Conservation (phyloP, 2,797 vertebrate species). For the Cetoscarus ocellatus region DNA sequence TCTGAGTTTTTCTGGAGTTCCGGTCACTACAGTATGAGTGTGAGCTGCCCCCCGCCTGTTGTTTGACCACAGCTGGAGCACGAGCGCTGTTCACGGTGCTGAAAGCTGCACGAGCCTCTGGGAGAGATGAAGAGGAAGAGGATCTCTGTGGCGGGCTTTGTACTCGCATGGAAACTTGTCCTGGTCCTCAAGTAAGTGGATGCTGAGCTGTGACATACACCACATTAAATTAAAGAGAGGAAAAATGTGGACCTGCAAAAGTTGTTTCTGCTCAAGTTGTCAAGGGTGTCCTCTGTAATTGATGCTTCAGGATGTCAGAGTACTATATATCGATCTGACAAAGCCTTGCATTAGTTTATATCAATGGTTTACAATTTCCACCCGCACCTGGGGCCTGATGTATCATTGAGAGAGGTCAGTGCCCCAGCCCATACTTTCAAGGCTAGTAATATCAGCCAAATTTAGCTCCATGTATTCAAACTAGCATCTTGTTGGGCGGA, state of each 20-base stretch:
- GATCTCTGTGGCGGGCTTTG: constrained; percentile 26
- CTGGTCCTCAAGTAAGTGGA: constrained; percentile 55
- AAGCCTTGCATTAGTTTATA: background rate
- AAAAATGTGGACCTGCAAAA: background rate
- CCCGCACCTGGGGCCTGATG: background rate
- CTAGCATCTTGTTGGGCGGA: background rate
- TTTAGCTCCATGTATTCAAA: background rate
- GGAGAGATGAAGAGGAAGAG: constrained; percentile 39
- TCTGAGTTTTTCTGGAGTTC: constrained; percentile 16
- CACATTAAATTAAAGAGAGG: background rate
- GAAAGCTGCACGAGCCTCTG: constrained; percentile 31
- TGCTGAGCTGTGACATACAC: too few relatives aligned
- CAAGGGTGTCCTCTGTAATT: background rate
- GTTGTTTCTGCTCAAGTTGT: too few relatives aligned
- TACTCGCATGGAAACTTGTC: constrained; percentile 42
- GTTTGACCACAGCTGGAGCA: constrained; percentile 52
- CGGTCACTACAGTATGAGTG: constrained; percentile 35
- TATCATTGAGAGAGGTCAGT: background rate
- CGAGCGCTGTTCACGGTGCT: constrained; percentile 47
- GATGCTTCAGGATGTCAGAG: too few relatives aligned
- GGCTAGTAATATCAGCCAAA: background rate
- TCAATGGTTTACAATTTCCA: background rate
- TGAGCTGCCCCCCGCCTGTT: constrained; percentile 26
- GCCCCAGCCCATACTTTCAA: background rate
- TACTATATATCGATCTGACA: constrained; percentile 1